phyloP scores from a whole-genome alignment of 2,888 invertebrate species.

The Drosophila anceps region DNA sequence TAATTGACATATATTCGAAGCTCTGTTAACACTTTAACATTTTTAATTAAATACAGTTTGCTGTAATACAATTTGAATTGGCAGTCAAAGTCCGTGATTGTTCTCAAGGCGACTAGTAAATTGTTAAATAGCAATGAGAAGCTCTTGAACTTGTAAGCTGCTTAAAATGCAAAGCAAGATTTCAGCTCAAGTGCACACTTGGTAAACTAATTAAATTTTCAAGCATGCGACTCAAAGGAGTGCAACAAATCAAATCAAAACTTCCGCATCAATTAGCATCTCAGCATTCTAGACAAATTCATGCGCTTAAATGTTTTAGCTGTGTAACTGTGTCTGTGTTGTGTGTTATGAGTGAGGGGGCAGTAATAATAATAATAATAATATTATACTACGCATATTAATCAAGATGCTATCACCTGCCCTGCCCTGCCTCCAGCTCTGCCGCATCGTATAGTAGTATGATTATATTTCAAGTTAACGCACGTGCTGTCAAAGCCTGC shows the following conservation, averaged over 20 bases:
- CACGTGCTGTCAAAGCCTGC: conserved; percentile 9
- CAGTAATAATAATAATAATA: conserved; percentile 54
- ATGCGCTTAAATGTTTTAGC: conserved; percentile 41
- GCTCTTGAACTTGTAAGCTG: conserved; percentile 7
- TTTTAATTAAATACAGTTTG: background rate
- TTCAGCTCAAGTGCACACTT: conserved; percentile 31
- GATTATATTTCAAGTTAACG: conserved; percentile 27
- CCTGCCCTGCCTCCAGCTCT: no score
- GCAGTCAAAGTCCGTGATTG: background rate
- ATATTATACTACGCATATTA: conserved; percentile 73
- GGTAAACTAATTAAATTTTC: conserved; percentile 27
- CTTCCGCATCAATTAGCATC: conserved; percentile 68
- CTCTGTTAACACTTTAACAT: background rate
- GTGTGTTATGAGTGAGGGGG: background rate
- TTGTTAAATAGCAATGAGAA: no score
- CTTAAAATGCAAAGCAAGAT: conserved; percentile 17
- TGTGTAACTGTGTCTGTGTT: conserved; percentile 14
- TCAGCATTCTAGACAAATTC: conserved; percentile 55
- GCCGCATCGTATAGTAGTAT: conserved; percentile 16
- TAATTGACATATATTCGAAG: no score
- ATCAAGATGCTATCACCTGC: conserved; percentile 41
- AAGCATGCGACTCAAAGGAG: conserved; percentile 21
- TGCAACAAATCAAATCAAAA: conserved; percentile 49
- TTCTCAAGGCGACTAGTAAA: background rate
- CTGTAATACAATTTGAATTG: background rate